Evolutionary conservation across 1,140 invertebrate species (phyloP).

Genomic region (Elysia chlorotica): DNA sequence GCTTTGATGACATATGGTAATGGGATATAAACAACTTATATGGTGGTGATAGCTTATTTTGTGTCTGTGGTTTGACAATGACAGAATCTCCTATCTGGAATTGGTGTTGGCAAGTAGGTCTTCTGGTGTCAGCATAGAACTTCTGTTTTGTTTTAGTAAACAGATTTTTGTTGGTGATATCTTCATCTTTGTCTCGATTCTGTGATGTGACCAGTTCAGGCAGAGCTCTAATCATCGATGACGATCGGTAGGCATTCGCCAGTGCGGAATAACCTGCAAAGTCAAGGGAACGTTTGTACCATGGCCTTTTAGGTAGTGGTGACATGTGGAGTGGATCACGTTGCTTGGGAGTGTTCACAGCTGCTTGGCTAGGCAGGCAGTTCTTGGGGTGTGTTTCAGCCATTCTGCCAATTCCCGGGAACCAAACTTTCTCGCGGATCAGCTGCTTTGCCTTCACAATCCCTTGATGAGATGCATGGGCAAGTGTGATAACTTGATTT

Average conservation of each 20-base stretch:
- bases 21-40: no score
- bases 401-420: neutral
- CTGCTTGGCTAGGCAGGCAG: neutral
- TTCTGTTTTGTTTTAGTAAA: neutral
- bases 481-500: neutral
- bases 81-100: neutral
- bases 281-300: neutral
- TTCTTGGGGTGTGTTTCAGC: neutral
- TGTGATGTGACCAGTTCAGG: neutral
- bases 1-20: neutral
- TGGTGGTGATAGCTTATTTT: neutral
- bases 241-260: neutral
- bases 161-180: neutral
- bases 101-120: neutral
- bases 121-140: neutral
- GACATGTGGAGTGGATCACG: neutral
- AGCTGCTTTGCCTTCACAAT: neutral
- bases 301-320: neutral
- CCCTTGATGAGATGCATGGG: neutral
- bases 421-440: neutral
- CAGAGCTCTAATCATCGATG: neutral
- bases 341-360: neutral
- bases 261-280: neutral
- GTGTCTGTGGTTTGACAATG: neutral
- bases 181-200: neutral